These are phyloP conservation scores for Momotus momota DNA, from an alignment of 2,797 vertebrate genomes.

Conservation along the genomic window DNA sequence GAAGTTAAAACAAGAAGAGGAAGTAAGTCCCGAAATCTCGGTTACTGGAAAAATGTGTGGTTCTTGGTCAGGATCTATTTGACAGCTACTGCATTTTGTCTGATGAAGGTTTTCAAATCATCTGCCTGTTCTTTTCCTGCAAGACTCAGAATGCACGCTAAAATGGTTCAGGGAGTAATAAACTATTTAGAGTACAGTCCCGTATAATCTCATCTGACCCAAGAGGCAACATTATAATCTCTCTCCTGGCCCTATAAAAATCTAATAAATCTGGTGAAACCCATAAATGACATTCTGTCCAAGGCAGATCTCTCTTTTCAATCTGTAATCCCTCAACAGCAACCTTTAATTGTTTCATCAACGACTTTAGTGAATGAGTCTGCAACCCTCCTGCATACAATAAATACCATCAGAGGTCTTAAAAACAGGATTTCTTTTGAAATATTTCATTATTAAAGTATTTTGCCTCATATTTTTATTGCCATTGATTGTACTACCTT, in stretches of 20 bases:
- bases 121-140: not conserved
- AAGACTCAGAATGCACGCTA: not conserved
- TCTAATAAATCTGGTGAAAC: slow-evolving; percentile 20
- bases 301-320: not conserved
- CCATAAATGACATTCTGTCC: not conserved
- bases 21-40: not conserved
- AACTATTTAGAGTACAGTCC: slow-evolving; percentile 7
- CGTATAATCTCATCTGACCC: slow-evolving; percentile 35
- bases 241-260: slow-evolving; percentile 26
- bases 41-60: not conserved
- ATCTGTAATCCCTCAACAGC: not conserved
- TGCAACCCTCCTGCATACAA: not conserved
- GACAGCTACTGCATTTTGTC: not conserved
- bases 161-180: slow-evolving; percentile 21
- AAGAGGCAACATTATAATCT: not conserved
- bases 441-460: not conserved
- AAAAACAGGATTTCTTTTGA: not conserved
- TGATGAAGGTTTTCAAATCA: not conserved
- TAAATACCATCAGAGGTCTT: not conserved
- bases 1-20: not conserved
- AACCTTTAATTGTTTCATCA: not conserved
- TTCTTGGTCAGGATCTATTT: not conserved
- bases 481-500: not conserved
- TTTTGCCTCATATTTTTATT: not conserved
- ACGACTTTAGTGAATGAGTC: not conserved